phyloP scores from a whole-genome alignment of 1,140 invertebrate species.

The Ylistrum balloti region DNA sequence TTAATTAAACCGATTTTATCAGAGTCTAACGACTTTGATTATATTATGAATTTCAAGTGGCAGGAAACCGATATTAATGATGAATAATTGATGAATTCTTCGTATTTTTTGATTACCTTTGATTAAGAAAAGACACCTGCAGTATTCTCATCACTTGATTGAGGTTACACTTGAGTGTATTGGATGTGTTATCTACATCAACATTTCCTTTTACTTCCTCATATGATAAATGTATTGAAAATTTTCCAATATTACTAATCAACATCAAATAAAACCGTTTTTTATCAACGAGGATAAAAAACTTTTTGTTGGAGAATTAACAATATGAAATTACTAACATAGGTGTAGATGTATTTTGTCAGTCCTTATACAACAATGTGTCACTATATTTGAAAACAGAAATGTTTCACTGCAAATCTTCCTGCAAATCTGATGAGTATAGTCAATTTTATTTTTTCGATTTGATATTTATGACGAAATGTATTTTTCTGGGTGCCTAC shows the following conservation, averaged over 20 bases:
- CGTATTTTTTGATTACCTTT: background rate
- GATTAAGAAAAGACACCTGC: conserved; percentile 33
- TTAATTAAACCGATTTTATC: conserved; percentile 21
- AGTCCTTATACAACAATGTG: too few species aligned
- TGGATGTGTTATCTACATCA: conserved; percentile 1
- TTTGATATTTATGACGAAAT: too few species aligned
- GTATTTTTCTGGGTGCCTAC: too few species aligned
- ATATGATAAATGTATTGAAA: background rate
- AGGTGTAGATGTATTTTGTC: background rate
- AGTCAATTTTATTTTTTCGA: too few species aligned
- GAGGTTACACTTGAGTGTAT: background rate
- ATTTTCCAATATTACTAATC: background rate
- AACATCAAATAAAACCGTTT: background rate
- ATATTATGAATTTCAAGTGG: background rate
- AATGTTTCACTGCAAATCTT: too few species aligned
- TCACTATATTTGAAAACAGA: too few species aligned
- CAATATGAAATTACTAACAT: background rate
- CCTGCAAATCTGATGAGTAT: too few species aligned
- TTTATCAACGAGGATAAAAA: background rate
- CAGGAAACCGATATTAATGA: background rate
- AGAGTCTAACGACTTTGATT: conserved; percentile 20
- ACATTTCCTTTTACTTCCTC: background rate
- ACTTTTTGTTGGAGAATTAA: background rate
- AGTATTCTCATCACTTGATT: conserved; percentile 10
- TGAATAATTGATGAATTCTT: conserved; percentile 30